Evolutionary conservation across 2,888 invertebrate species (phyloP), one percentile per base, ranked within the genome.

Genomic region (Philonicus albiceps): DNA sequence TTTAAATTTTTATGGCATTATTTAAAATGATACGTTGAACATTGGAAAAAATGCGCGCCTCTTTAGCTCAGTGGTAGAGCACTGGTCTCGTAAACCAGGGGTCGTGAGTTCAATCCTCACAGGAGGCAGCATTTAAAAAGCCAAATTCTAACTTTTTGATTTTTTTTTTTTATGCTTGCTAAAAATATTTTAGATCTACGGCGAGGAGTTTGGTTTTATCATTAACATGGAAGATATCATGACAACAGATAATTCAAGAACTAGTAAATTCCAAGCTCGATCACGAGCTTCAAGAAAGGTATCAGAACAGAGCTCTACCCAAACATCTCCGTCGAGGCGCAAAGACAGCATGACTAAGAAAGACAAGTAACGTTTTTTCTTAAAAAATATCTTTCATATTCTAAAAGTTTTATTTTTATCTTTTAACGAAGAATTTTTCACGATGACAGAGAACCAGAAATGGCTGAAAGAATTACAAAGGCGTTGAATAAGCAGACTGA

Each of bases 241-340:
- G 0, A 91, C 90, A 0, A 93, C 90, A 0, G 93, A 93, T 16
- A 92, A 93, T 0, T 93, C 93, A 3, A 92, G 93, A 6, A 91
- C 93, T 2, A 90, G 86, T 22, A 91, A 91, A 64, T 86, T 89
- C 6, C 89, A 90, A 40, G 89, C 90, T n/a, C 90, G 92, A 6
- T 89, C 90, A 34, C 90, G 93, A 91, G 88, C 94, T 93, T 88
- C 93, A 93, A 88, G 97, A 11, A 97, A 97, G 90, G 94, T 96
- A 0, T 97, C 97, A 0, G 97, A 97, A 90, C 96, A 96, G 90
- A 94, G 95, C 49, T 96, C 96, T 91, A 95, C 95, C 0, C 95
- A 95, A 90, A 95, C 96, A 0, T 97, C 97, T 0, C 96, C 97
- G 0, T 95, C 96, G 0, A 94, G 95, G 88, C 93, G 96, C 55